Percentiles rank a stretch among this genome's conserved stretches.
Evolutionary conservation across 2,113 vertebrate genomes (phyloP).

Genomic region (Oreotrochilus melanogaster): DNA sequence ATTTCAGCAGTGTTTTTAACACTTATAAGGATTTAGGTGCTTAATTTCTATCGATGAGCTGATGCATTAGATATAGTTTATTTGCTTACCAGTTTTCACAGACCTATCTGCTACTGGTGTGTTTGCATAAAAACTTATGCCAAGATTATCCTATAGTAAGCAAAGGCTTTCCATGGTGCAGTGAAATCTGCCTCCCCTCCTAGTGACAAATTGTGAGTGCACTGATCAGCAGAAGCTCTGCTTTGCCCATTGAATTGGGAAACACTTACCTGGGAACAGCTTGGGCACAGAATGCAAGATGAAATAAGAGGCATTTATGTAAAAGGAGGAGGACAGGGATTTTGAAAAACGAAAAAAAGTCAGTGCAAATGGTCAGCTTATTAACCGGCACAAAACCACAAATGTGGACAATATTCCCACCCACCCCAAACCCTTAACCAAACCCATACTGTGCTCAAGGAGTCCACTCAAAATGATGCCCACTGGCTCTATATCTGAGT

Average conservation of each 20-base stretch:
- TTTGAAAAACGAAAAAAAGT: background rate
- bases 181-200: background rate
- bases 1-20: background rate
- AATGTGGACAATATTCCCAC: background rate
- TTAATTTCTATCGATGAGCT: background rate
- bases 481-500: conserved; percentile 1
- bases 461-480: background rate
- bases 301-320: background rate
- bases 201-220: background rate
- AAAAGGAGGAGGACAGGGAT: background rate
- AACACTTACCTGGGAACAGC: conserved; percentile 43
- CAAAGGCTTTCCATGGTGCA: background rate
- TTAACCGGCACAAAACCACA: background rate
- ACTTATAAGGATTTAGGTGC: background rate
- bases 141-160: background rate
- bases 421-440: background rate
- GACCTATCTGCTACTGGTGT: background rate
- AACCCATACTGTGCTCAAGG: background rate
- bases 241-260: background rate
- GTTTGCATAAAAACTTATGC: background rate
- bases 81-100: background rate
- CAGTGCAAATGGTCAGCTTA: background rate
- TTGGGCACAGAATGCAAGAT: background rate
- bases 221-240: conserved; percentile 27
- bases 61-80: background rate